A percentile compares a stretch with the other conserved stretches of the same genome.
Evolutionary conservation across 2,888 invertebrate species (phyloP).

Genomic region (Carabus problematicus): DNA sequence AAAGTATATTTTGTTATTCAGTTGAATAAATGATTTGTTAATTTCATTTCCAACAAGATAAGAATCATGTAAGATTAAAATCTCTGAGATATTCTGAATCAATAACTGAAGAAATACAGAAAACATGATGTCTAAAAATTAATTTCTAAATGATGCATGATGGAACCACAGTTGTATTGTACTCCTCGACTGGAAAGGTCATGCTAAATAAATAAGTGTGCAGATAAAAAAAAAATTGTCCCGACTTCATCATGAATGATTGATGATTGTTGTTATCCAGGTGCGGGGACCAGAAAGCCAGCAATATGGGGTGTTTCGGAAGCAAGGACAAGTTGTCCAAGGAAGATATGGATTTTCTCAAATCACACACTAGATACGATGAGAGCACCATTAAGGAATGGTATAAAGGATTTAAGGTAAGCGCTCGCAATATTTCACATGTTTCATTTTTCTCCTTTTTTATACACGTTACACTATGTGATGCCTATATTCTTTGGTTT

Average conservation of each 20-base stretch:
- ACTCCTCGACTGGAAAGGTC: neutral
- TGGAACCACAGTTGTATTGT: neutral
- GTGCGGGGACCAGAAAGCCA: slow-evolving; percentile 50
- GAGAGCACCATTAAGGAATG: slow-evolving; percentile 99
- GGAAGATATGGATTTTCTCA: slow-evolving; percentile 98
- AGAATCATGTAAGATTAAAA: too few relatives aligned
- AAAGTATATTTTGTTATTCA: too few relatives aligned
- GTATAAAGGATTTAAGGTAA: slow-evolving; percentile 99
- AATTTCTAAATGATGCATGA: neutral
- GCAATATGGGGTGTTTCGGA: slow-evolving; percentile 89
- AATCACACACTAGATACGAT: slow-evolving; percentile 96
- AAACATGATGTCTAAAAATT: too few relatives aligned
- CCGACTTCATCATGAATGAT: slow-evolving; percentile 3
- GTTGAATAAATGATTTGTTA: too few relatives aligned
- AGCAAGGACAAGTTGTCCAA: slow-evolving; percentile 96
- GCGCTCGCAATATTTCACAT: slow-evolving; percentile 50
- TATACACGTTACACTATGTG: neutral
- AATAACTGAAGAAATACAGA: too few relatives aligned
- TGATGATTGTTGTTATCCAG: slow-evolving; percentile 53
- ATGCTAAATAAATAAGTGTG: too few relatives aligned
- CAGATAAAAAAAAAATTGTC: neutral
- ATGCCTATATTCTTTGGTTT: slow-evolving; percentile 7
- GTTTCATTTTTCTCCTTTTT: neutral
- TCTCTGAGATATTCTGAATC: too few relatives aligned
- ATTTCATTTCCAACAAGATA: too few relatives aligned